Evolutionary conservation across 2,888 invertebrate species (phyloP).

Genomic region (Zaprionus bogoriensis): DNA sequence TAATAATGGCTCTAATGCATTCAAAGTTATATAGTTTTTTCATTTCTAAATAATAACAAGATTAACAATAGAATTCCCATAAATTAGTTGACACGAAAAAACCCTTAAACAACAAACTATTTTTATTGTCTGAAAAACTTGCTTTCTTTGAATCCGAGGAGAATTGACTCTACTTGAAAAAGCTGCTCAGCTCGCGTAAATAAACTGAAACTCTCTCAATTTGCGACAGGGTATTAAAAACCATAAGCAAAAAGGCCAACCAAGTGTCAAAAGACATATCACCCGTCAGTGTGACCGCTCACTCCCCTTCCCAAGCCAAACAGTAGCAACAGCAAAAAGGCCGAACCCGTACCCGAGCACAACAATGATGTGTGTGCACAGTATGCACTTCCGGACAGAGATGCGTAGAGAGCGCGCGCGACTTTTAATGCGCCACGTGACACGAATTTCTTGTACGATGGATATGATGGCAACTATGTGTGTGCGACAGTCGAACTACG

Average conservation of each 20-base stretch:
- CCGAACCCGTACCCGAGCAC: slow-evolving; percentile 10
- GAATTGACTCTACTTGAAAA: no score
- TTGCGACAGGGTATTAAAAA: slow-evolving; percentile 14
- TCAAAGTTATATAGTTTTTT: no score
- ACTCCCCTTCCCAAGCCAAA: no score
- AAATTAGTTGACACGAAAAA: no score
- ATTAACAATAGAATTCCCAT: neutral
- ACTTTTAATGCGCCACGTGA: neutral
- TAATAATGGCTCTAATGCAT: no score
- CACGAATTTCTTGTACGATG: slow-evolving; percentile 1
- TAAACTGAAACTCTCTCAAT: neutral
- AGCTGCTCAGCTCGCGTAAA: no score
- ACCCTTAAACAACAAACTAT: neutral
- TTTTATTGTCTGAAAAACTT: neutral
- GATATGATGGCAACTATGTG: neutral
- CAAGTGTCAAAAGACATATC: slow-evolving; percentile 41
- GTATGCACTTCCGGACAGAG: neutral
- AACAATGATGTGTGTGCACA: neutral
- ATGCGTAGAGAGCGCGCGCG: slow-evolving; percentile 14
- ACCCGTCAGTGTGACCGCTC: slow-evolving; percentile 3
- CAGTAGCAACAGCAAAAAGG: slow-evolving; percentile 44
- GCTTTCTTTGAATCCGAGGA: neutral
- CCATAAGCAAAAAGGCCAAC: slow-evolving; percentile 19
- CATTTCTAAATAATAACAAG: no score
- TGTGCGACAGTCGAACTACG: neutral